Percentiles rank a stretch among this genome's conserved stretches.
Conservation (phyloP, 1,140 invertebrate genomes). For the Aethina tumida region DNA sequence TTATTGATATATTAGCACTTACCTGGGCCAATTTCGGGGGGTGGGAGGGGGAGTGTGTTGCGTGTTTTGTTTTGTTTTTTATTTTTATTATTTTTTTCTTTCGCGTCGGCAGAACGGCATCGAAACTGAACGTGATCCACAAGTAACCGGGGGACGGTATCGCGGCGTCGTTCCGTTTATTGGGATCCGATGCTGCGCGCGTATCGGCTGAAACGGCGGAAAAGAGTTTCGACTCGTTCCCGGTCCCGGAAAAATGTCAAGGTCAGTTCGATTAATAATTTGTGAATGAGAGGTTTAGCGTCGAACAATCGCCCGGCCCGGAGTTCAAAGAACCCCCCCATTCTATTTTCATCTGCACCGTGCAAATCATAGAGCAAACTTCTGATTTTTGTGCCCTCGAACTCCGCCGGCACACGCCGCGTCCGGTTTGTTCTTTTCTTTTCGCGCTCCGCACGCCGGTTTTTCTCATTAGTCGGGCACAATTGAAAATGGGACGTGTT, state of each 20-base stretch:
- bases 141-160: too few relatives aligned
- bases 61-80: constrained; percentile 10
- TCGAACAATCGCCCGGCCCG: constrained; percentile 10
- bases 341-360: constrained; percentile 5
- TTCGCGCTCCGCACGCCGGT: not conserved
- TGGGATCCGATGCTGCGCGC: too few relatives aligned
- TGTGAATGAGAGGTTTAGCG: constrained; percentile 28
- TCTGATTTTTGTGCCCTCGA: too few relatives aligned
- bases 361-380: too few relatives aligned
- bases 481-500: too few relatives aligned
- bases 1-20: constrained; percentile 27
- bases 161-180: too few relatives aligned
- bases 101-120: too few relatives aligned
- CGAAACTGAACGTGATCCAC: too few relatives aligned
- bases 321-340: constrained; percentile 23
- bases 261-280: constrained; percentile 34
- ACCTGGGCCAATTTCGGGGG: constrained; percentile 16
- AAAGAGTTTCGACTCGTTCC: constrained; percentile 19
- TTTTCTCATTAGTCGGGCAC: constrained; percentile 1
- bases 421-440: too few relatives aligned
- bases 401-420: too few relatives aligned
- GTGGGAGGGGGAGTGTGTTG: not conserved
- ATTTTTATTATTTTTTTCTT: too few relatives aligned
- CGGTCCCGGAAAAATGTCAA: constrained; percentile 30
- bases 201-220: constrained; percentile 11